Conservation (phyloP, 1,140 invertebrate species). For the Pseudobourletiella spinata region DNA sequence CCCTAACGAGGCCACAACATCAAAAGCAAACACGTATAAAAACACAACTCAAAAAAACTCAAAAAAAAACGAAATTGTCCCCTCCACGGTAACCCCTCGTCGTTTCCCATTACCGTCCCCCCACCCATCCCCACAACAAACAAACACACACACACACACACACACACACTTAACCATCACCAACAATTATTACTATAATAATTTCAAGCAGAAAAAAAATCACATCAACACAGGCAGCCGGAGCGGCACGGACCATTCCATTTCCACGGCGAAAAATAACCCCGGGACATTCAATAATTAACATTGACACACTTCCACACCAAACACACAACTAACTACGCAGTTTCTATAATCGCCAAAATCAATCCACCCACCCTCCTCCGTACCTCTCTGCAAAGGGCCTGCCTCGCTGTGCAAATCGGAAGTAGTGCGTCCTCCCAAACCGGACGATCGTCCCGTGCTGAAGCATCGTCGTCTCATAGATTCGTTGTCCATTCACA, state of each 20-base stretch:
- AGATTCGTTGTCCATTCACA: conserved; percentile 83
- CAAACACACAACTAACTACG: no score
- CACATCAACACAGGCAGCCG: neutral
- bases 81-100: no score
- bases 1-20: conserved; percentile 12
- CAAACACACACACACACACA: no score
- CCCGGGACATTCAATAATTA: neutral
- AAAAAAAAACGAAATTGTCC: neutral
- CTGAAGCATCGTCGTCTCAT: conserved; percentile 85
- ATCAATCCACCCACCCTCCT: no score
- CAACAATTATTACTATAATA: neutral
- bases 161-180: no score
- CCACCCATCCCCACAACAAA: no score
- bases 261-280: no score
- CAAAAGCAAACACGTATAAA: neutral
- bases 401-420: conserved; percentile 82
- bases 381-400: conserved; percentile 62
- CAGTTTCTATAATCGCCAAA: no score
- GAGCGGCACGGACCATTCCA: no score
- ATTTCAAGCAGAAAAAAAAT: neutral
- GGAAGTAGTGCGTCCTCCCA: conserved; percentile 81
- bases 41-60: neutral
- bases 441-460: conserved; percentile 79
- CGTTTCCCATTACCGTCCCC: no score
- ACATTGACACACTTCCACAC: no score